phyloP scores from a whole-genome alignment of 2,888 invertebrate genomes.

The Drosophila siamana region DNA sequence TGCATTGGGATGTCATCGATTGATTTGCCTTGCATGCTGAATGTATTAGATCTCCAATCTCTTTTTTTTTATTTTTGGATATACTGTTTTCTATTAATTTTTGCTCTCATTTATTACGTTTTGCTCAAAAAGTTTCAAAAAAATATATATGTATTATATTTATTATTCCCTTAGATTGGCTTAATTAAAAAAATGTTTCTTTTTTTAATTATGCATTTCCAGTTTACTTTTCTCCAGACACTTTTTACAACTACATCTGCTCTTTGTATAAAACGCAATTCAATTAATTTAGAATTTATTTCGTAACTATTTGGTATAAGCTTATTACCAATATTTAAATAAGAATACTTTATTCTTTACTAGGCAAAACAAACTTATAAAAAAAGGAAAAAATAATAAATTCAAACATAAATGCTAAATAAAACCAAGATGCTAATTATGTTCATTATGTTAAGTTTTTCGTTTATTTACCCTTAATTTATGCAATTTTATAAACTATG shows the following conservation, averaged over 20 bases:
- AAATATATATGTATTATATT: conserved; percentile 81
- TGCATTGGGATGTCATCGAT: conserved; percentile 28
- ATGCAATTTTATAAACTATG: conserved; percentile 69
- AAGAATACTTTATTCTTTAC: conserved; percentile 44
- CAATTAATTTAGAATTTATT: conserved; percentile 62
- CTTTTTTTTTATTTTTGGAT: background rate
- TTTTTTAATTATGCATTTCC: conserved; percentile 52
- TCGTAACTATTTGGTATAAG: conserved; percentile 56
- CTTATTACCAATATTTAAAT: conserved; percentile 39
- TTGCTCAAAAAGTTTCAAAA: conserved; percentile 83
- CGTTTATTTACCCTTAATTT: conserved; percentile 37
- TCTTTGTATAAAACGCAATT: conserved; percentile 55
- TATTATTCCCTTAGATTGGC: conserved; percentile 78
- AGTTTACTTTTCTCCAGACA: conserved; percentile 33
- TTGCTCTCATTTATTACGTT: conserved; percentile 55
- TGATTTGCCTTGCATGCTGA: conserved; percentile 33
- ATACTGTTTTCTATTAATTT: conserved; percentile 4
- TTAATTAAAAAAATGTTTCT: conserved; percentile 77
- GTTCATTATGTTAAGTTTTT: conserved; percentile 43
- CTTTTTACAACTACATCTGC: conserved; percentile 48
- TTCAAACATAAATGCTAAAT: conserved; percentile 26
- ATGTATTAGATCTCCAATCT: conserved; percentile 32
- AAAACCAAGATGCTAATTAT: conserved; percentile 46
- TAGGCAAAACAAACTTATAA: conserved; percentile 48
- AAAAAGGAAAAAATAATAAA: conserved; percentile 33